phyloP scores from a whole-genome alignment of 2,888 invertebrate species.

The Synanthedon tipuliformis region DNA sequence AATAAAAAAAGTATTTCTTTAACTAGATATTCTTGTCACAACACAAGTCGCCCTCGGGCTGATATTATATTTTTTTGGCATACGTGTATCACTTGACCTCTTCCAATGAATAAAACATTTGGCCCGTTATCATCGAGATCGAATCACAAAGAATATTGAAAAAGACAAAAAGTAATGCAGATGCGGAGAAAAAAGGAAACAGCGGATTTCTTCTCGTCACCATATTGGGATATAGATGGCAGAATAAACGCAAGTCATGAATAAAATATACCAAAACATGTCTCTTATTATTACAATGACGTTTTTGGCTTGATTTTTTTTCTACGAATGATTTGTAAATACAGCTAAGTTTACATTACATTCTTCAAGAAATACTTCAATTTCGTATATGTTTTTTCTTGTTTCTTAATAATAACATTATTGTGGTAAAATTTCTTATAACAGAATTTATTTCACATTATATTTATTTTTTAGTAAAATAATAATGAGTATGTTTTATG shows the following conservation, averaged over 20 bases:
- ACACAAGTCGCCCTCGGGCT: slow-evolving; percentile 2
- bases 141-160: slow-evolving; percentile 10
- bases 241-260: neutral
- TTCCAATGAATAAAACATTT: slow-evolving; percentile 30
- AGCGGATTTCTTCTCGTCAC: neutral
- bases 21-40: too few relatives aligned
- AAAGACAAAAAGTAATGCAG: slow-evolving; percentile 10
- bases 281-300: neutral
- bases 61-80: slow-evolving; percentile 18
- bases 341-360: too few relatives aligned
- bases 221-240: neutral
- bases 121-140: slow-evolving; percentile 15
- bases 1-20: too few relatives aligned
- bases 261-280: neutral
- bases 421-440: too few relatives aligned
- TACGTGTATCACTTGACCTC: slow-evolving; percentile 19
- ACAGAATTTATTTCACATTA: too few relatives aligned
- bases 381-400: too few relatives aligned
- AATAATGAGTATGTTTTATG: too few relatives aligned
- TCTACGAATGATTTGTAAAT: too few relatives aligned
- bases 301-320: neutral
- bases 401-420: too few relatives aligned
- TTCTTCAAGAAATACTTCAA: too few relatives aligned
- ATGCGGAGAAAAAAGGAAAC: slow-evolving; percentile 6
- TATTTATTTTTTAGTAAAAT: too few relatives aligned